phyloP scores from a whole-genome alignment of 2,888 invertebrate genomes.

The Neoascia interrupta region DNA sequence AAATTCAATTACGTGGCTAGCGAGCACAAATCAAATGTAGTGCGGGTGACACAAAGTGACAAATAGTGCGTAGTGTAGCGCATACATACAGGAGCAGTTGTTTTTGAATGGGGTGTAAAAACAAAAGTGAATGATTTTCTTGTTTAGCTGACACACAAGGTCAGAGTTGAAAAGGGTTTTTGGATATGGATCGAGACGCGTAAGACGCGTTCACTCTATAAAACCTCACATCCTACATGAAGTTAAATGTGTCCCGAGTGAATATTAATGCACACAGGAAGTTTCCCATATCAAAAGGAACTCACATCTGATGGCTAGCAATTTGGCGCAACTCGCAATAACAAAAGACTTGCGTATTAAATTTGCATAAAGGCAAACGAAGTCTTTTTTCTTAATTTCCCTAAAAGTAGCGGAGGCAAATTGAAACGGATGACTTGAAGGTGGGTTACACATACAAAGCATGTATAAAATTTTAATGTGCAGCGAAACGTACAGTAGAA shows the following conservation, averaged over 20 bases:
- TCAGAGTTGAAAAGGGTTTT: slow-evolving; percentile 14
- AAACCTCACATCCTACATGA: neutral
- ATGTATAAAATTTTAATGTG: slow-evolving; percentile 21
- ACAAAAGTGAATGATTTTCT: too few relatives aligned
- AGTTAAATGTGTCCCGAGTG: neutral
- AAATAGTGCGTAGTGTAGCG: neutral
- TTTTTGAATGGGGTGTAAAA: too few relatives aligned
- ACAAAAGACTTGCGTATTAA: slow-evolving; percentile 14
- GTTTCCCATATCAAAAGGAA: too few relatives aligned
- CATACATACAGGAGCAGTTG: too few relatives aligned
- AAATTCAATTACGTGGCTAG: slow-evolving; percentile 26
- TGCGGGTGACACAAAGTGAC: slow-evolving; percentile 22
- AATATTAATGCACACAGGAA: slow-evolving; percentile 22
- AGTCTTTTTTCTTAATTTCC: neutral
- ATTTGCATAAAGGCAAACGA: slow-evolving; percentile 15
- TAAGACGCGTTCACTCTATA: neutral
- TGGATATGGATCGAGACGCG: neutral
- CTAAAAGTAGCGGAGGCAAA: neutral
- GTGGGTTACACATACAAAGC: neutral
- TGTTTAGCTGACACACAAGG: neutral
- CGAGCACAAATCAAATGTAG: neutral
- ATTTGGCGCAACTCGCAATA: slow-evolving; percentile 10
- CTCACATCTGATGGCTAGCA: neutral
- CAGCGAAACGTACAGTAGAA: neutral
- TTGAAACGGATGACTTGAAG: slow-evolving; percentile 2